Evolutionary conservation across 2,888 invertebrate genomes (phyloP), one percentile per base, ranked within the genome.

Genomic region (Eilema sororculum): DNA sequence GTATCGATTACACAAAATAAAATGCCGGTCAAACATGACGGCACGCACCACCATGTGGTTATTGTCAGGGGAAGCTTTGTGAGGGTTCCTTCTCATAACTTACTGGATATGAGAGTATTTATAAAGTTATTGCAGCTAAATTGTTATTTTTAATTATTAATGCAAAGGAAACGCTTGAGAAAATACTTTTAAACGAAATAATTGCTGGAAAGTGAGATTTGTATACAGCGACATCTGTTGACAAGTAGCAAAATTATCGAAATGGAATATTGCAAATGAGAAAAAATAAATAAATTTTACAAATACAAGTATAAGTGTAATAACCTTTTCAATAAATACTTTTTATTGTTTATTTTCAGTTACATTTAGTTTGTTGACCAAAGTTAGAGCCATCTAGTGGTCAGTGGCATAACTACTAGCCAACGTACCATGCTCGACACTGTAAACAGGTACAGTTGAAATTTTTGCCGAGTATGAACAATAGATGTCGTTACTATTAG

Each of bases 1-100:
- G 87, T 89, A 91, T 92, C 90, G 80, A 83, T 92, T 91, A 89
- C 93, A 86, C 72, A 78, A 77, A 81, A 81, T 79, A 71, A 78
- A 76, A 75, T 68, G 78, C 71, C 83, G 84, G 80, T 81, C 80
- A 78, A 79, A 79, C 76, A 76, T 78, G 78, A 75, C 77, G 71
- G 72, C 57, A 16, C 62, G 70, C 60, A 22, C 22, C 16, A 78
- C 67, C 90, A 91, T 90, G 86, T 92, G 92, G 87, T 86, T 92
- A 78, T 69, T 91, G 86, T 92, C 90, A 78, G 78, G 77, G 77
- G 74, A 67, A 76, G 72, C 60, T 77, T 37, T n/a, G 37, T 61
- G 77, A 46, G 71, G 52, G 74, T 73, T 77, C 75, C 56, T 72
- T 59, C 24, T 46, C 10, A 16, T 46, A 16, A 68, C 25, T 46